Conservation (phyloP, 2,888 invertebrate genomes). For the Petrolisthes cinctipes region DNA sequence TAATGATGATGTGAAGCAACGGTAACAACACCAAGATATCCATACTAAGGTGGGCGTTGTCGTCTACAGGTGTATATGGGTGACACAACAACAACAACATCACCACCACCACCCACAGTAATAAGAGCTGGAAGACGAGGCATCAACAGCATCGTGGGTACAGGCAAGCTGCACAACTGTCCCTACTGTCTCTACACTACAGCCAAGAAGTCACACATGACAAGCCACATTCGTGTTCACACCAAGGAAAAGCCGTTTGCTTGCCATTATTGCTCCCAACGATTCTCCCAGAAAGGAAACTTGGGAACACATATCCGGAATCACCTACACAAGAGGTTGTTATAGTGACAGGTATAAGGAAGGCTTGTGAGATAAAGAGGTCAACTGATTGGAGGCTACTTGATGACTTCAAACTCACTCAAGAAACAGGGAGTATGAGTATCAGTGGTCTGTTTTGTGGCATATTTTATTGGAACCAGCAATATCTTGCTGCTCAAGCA, state of each 20-base stretch:
- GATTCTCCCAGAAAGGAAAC: constrained; percentile 53
- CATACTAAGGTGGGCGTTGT: constrained; percentile 54
- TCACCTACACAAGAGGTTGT: constrained; percentile 33
- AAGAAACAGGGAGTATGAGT: too few species aligned
- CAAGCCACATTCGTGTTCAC: constrained; percentile 53
- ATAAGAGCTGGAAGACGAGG: constrained; percentile 18
- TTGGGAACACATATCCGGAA: constrained; percentile 39
- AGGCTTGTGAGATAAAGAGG: background rate
- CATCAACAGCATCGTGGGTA: constrained; percentile 16
- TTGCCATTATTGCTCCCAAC: constrained; percentile 42
- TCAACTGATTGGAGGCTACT: too few species aligned
- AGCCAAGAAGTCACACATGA: constrained; percentile 60
- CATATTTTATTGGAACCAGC: too few species aligned
- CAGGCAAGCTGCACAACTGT: constrained; percentile 47
- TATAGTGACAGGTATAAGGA: background rate
- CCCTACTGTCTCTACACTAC: constrained; percentile 55
- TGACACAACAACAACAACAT: constrained; percentile 16
- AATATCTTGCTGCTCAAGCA: too few species aligned
- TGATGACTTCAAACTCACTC: too few species aligned
- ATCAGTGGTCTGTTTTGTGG: too few species aligned
- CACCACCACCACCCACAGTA: too few species aligned
- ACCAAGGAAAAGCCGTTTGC: constrained; percentile 50
- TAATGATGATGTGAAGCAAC: too few species aligned
- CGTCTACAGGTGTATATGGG: constrained; percentile 52
- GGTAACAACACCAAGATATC: background rate